A percentile compares a stretch with the other conserved stretches of the same genome.
Evolutionary conservation across 2,888 invertebrate species (phyloP).

Genomic region (Trissolcus brochymenae): DNA sequence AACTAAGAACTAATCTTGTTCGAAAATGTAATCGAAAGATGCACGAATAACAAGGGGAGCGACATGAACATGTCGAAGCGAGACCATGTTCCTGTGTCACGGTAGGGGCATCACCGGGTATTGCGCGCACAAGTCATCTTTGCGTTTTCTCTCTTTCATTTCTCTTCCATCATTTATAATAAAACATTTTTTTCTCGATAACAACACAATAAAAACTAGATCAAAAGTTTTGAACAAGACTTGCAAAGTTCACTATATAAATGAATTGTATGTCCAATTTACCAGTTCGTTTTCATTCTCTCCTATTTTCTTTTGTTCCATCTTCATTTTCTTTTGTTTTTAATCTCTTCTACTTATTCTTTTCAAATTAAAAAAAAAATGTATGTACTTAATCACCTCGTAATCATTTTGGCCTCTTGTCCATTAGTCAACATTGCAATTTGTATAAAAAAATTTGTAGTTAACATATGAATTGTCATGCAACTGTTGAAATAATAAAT

Average conservation of each 20-base stretch:
- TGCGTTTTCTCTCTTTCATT: constrained; percentile 38
- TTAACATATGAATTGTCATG: constrained; percentile 1
- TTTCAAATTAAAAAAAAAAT: background rate
- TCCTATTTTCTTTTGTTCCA: background rate
- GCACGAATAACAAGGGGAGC: constrained; percentile 53
- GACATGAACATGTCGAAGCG: constrained; percentile 63
- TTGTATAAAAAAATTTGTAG: constrained; percentile 4
- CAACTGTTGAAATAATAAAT: constrained; percentile 18
- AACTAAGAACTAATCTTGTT: constrained; percentile 63
- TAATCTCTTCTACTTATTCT: background rate
- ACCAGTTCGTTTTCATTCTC: constrained; percentile 3
- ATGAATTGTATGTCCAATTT: constrained; percentile 13
- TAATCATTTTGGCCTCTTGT: constrained; percentile 2
- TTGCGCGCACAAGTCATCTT: constrained; percentile 39
- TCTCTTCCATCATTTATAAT: constrained; percentile 18
- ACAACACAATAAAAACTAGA: background rate
- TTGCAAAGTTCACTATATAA: constrained; percentile 50
- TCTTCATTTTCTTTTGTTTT: constrained; percentile 1
- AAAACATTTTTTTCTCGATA: background rate
- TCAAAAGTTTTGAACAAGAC: constrained; percentile 24
- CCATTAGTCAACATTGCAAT: background rate
- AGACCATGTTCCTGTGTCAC: constrained; percentile 68
- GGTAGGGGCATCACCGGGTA: constrained; percentile 66
- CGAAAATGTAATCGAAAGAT: constrained; percentile 61
- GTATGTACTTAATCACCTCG: background rate